Base-by-base conservation (phyloP, 2,888 invertebrate species). In the Apamea sordens region DNA sequence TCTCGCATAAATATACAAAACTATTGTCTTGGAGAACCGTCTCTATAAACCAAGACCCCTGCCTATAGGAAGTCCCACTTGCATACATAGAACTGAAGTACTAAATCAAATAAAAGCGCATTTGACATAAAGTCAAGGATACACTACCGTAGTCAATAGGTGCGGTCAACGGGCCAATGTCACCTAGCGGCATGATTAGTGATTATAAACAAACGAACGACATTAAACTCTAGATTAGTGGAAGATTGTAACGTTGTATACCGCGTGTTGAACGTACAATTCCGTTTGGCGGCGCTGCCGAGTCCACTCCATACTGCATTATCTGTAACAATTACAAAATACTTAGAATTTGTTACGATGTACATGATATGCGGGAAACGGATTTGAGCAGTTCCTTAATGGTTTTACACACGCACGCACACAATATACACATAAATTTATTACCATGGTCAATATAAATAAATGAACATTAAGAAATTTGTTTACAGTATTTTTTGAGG, bases 251-350 rank as follows among this genome's bases (percentile, higher is more conserved):
- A 80, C 74, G 73, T 79, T 86, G 65, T 73, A 76, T 85, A 85
- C 86, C 88, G 79, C 79, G 53, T 61, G 73, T 63, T 79, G 76
- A 77, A 86, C 86, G 79, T 79, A 88, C 79, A 88, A 88, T 88
- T 88, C 82, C 88, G 75, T 77, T 79, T 80, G 78, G 84, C 88
- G 75, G 82, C 73, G 86, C 83, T 84, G 84, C 79, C 88, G 77
- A 79, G 64, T 77, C 77, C 77, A 73, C 68, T 84, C 73, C 77
- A 85, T 67, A 84, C 74, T 77, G 80, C n/a, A 50, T 77, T 28
- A 56, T 73, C 80, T 83, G 81, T 64, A 79, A 84, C 68, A 73
- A 86, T 53, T 6, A 64, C 0, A 82, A 79, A 36, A 41, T 28
- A 3, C 5, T 64, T 64, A 11, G 7, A n/a, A 28, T 32, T 24